Conservation (phyloP, 2,113 vertebrate genomes). For the Steatornis caripensis region DNA sequence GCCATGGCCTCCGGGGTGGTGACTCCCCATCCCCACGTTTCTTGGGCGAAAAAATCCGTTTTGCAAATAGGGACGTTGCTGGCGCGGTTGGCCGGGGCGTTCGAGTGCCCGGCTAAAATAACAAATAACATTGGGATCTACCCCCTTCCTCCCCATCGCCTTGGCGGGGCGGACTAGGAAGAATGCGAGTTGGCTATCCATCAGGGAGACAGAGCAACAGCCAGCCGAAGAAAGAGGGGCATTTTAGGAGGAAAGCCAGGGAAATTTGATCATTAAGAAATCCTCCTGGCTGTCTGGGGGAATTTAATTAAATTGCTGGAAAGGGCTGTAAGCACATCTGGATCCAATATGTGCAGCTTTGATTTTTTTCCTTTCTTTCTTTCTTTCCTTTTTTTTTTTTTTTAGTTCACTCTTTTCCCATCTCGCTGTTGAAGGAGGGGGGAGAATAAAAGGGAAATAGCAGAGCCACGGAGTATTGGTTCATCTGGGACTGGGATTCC, state of each 20-base stretch:
- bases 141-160: not conserved
- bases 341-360: conserved; percentile 84
- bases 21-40: not conserved
- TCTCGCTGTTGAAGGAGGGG: conserved; percentile 31
- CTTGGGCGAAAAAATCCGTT: not conserved
- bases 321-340: conserved; percentile 79
- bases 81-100: not conserved
- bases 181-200: conserved; percentile 68
- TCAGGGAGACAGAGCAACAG: conserved; percentile 73
- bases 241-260: conserved; percentile 74
- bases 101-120: not conserved
- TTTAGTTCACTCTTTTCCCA: conserved; percentile 60
- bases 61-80: not conserved
- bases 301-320: conserved; percentile 88
- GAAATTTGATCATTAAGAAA: conserved; percentile 86
- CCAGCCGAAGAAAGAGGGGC: conserved; percentile 61
- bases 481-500: conserved; percentile 67
- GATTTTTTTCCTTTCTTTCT: conserved; percentile 54
- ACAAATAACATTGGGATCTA: not conserved
- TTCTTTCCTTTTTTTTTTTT: conserved; percentile 7
- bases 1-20: not conserved
- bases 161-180: conserved; percentile 53
- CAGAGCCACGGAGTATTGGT: conserved; percentile 41
- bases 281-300: conserved; percentile 83
- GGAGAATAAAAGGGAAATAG: conserved; percentile 51